Base-by-base conservation (phyloP, 2,888 invertebrate species). In the Microplitis deprimator region DNA sequence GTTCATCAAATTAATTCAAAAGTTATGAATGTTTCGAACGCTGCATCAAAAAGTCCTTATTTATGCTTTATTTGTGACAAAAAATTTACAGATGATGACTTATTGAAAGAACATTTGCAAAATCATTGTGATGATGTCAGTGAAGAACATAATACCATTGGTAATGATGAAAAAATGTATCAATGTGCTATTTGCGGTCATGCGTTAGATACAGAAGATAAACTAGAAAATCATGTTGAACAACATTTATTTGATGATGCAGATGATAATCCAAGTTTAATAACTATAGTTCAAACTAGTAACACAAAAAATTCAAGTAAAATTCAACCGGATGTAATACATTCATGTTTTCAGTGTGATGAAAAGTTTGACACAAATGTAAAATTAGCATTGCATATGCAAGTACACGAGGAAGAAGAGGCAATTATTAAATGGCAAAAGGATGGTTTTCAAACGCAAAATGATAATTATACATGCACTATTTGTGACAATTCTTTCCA, bases 11-110 rank as follows among this genome's bases (percentile, higher is more conserved):
- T 82, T 4, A 82, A 85, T 62, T 81, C 83, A n/a, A 84, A 77
- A 5, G 76, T 83, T 41, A 80, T 81, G 5, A 82, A 79, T n/a
- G 69, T 77, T 68, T 76, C 78, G 1, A 82, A 7, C 60, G 60
- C 10, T 61, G n/a, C 10, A n/a, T 7, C 16, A 78, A 20, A 6
- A 59, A 1, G 76, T 61, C 59, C 60, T 29, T 87, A 87, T 70
- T 86, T 85, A 17, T 90, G 89, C 79, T 89, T 89, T 71, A 85
- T 90, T 4, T 90, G 89, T 38, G 88, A 89, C 41, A 89, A 89
- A 64, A 85, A 84, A 4, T 89, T 90, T 60, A 85, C 85, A 0
- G 86, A 88, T 29, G 87, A 88, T 50, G 87, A 87, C 17, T 77
- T 88, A 61, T 80, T 90, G 59, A 89, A 89, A 73, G 88, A 89